phyloP scores from a whole-genome alignment of 2,113 vertebrate genomes.

The Scolopax mira region DNA sequence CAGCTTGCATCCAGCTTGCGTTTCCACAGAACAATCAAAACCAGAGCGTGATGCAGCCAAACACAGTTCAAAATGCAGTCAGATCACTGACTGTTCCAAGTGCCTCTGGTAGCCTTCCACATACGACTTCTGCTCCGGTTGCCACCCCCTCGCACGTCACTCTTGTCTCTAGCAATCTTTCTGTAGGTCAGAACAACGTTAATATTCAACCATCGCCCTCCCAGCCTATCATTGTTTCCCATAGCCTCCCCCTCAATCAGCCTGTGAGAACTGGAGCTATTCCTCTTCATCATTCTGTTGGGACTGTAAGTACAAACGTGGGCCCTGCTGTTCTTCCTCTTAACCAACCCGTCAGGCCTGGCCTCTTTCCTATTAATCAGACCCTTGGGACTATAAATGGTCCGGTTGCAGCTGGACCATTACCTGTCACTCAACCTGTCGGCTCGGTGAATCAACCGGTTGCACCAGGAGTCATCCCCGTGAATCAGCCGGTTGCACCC shows the following conservation, averaged over 20 bases:
- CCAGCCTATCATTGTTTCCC: constrained; percentile 75
- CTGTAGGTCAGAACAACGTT: constrained; percentile 69
- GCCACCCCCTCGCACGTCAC: constrained; percentile 62
- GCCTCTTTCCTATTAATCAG: constrained; percentile 69
- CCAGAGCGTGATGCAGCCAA: constrained; percentile 53
- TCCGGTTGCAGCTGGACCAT: constrained; percentile 36
- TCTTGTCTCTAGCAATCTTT: constrained; percentile 75
- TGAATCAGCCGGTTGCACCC: constrained; percentile 23
- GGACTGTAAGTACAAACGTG: constrained; percentile 64
- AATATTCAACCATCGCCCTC: constrained; percentile 59
- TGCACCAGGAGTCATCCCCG: constrained; percentile 44
- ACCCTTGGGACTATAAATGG: constrained; percentile 52
- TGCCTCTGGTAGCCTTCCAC: constrained; percentile 57
- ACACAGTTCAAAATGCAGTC: constrained; percentile 11
- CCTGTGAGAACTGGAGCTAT: constrained; percentile 61
- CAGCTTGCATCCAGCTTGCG: constrained; percentile 67
- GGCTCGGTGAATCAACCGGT: constrained; percentile 47
- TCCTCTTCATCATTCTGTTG: constrained; percentile 70
- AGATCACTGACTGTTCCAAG: constrained; percentile 31
- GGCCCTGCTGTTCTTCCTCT: constrained; percentile 67
- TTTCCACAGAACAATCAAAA: constrained; percentile 68
- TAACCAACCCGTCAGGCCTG: constrained; percentile 47
- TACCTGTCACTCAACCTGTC: constrained; percentile 66
- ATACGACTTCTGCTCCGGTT: constrained; percentile 24
- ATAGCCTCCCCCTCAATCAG: constrained; percentile 72